phyloP scores from a whole-genome alignment of 2,888 invertebrate species.

The Leistus spinibarbis region DNA sequence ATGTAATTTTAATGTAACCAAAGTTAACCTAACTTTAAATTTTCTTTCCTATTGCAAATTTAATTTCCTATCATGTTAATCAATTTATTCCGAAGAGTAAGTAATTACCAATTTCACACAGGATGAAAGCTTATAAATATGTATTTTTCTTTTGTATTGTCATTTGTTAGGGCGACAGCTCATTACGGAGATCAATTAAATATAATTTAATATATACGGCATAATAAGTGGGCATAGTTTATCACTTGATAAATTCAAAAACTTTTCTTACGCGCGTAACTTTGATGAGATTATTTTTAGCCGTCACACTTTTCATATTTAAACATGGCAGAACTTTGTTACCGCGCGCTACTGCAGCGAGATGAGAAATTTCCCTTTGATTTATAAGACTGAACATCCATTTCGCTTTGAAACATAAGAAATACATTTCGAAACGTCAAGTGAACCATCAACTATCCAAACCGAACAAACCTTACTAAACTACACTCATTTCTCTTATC shows the following conservation, averaged over 20 bases:
- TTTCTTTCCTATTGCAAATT: background rate
- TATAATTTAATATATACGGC: conserved; percentile 14
- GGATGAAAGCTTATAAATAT: background rate
- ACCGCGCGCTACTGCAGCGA: conserved; percentile 1
- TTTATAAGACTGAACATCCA: conserved; percentile 14
- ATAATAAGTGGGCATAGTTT: background rate
- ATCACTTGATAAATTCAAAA: conserved; percentile 13
- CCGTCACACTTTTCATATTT: conserved; percentile 16
- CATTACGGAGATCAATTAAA: conserved; percentile 17
- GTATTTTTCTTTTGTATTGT: background rate
- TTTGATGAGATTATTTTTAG: conserved; percentile 23
- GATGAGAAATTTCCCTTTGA: conserved; percentile 4
- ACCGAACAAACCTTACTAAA: too few relatives aligned
- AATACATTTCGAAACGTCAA: background rate
- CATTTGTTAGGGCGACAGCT: background rate
- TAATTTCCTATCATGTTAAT: background rate
- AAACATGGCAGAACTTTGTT: conserved; percentile 16
- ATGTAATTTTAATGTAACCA: too few relatives aligned
- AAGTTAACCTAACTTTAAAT: too few relatives aligned
- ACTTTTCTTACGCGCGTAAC: conserved; percentile 8
- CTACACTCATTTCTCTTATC: too few relatives aligned
- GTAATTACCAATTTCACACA: background rate
- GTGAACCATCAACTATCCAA: background rate
- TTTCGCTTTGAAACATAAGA: background rate
- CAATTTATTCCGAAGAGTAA: background rate